Conservation (phyloP, 2,113 vertebrate genomes). For the Callipepla californica region DNA sequence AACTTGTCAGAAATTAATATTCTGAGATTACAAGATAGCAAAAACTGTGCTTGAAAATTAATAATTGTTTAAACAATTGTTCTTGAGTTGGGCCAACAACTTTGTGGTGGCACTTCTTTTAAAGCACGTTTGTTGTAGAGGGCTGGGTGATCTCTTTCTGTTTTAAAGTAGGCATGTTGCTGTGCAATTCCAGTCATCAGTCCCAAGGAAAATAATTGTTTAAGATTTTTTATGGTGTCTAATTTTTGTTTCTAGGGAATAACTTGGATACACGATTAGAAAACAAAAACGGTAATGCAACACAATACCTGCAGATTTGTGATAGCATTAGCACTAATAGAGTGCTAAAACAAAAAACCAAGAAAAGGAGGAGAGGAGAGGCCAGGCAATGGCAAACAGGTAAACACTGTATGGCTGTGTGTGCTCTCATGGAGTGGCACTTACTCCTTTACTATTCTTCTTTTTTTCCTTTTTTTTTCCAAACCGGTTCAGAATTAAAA, state of each 20-base stretch:
- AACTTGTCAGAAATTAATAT: not conserved
- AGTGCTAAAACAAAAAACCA: slow-evolving; percentile 92
- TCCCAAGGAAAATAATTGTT: slow-evolving; percentile 41
- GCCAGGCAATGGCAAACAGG: slow-evolving; percentile 95
- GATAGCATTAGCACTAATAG: slow-evolving; percentile 89
- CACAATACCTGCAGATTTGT: slow-evolving; percentile 94
- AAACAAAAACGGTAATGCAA: slow-evolving; percentile 90
- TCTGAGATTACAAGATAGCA: not conserved
- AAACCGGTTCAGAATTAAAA: slow-evolving; percentile 43
- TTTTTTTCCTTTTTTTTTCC: not conserved
- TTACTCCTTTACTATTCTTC: slow-evolving; percentile 42
- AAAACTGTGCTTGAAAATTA: not conserved
- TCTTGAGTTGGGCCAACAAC: not conserved
- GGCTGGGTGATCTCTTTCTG: not conserved
- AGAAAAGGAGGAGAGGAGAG: slow-evolving; percentile 95
- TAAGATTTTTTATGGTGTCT: slow-evolving; percentile 70
- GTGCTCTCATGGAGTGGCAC: slow-evolving; percentile 51
- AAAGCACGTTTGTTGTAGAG: not conserved
- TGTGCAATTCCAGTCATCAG: slow-evolving; percentile 59
- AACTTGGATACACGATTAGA: slow-evolving; percentile 89
- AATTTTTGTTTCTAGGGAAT: slow-evolving; percentile 84
- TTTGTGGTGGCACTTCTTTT: not conserved
- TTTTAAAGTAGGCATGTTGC: slow-evolving; percentile 25
- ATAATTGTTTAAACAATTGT: not conserved
- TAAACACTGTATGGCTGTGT: slow-evolving; percentile 75